A percentile compares a stretch with the other conserved stretches of the same genome.
These are phyloP conservation scores for Hymenopus coronatus DNA, from an alignment of 2,888 invertebrate species.

Conservation along the genomic window DNA sequence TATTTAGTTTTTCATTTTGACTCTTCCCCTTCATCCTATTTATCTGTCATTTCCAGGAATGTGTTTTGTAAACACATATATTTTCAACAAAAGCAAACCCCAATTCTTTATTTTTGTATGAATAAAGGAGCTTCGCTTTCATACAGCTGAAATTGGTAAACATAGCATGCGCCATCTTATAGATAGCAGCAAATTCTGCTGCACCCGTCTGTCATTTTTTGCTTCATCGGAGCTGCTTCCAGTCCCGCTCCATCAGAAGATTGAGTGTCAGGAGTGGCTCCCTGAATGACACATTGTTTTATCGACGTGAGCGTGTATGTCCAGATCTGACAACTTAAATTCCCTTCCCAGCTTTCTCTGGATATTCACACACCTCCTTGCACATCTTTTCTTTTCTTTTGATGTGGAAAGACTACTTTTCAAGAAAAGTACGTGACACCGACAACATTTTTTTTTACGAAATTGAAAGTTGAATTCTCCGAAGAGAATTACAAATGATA, in stretches of 20 bases:
- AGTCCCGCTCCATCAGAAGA: background rate
- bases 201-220: background rate
- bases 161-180: too few species aligned
- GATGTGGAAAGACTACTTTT: background rate
- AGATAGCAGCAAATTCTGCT: background rate
- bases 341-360: background rate
- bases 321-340: background rate
- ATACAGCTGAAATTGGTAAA: too few species aligned
- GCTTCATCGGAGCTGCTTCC: background rate
- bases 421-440: background rate
- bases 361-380: background rate
- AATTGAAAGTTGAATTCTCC: too few species aligned
- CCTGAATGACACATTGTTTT: constrained; percentile 9
- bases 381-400: background rate
- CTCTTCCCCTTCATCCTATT: too few species aligned
- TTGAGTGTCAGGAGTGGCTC: background rate
- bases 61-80: too few species aligned
- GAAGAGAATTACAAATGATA: too few species aligned
- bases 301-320: constrained; percentile 4
- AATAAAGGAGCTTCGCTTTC: too few species aligned
- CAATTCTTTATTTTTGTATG: too few species aligned
- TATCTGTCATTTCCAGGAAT: too few species aligned
- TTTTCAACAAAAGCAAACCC: too few species aligned
- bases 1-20: too few species aligned
- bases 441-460: too few species aligned